phyloP scores from a whole-genome alignment of 2,113 vertebrate species.

The Atherinomorus stipes region DNA sequence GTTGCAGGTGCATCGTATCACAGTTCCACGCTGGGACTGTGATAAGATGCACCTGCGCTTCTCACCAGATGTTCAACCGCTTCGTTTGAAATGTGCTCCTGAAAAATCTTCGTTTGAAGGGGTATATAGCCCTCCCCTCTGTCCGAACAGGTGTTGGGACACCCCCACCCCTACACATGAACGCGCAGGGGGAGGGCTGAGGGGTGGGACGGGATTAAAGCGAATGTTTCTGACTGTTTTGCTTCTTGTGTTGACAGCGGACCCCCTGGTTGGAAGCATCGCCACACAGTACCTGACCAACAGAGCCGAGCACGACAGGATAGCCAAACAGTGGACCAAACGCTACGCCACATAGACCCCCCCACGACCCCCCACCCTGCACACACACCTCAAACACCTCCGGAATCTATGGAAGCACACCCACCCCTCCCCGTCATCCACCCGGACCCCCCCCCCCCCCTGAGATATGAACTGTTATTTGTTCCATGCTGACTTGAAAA shows the following conservation, averaged over 20 bases:
- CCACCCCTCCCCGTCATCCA: slow-evolving; percentile 40
- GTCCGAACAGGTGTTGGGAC: no score
- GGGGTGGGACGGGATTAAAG: no score
- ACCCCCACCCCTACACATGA: no score
- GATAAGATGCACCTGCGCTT: no score
- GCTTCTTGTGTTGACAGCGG: slow-evolving; percentile 67
- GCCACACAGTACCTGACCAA: slow-evolving; percentile 85
- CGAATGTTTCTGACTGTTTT: neutral
- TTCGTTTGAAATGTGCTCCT: no score
- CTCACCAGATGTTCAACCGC: no score
- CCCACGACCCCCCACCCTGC: slow-evolving; percentile 24
- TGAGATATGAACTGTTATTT: slow-evolving; percentile 75
- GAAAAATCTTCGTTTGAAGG: no score
- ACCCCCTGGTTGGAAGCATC: slow-evolving; percentile 86
- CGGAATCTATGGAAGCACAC: slow-evolving; percentile 70
- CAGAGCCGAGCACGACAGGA: slow-evolving; percentile 86
- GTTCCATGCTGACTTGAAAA: slow-evolving; percentile 93
- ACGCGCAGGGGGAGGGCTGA: no score
- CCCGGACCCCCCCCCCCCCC: slow-evolving; percentile 16
- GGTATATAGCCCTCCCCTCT: no score
- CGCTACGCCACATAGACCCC: slow-evolving; percentile 84
- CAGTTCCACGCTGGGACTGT: no score
- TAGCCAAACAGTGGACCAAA: slow-evolving; percentile 88
- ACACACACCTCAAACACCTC: slow-evolving; percentile 31
- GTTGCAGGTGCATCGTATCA: no score